phyloP scores from a whole-genome alignment of 2,888 invertebrate species.

The Dryomyza anilis region DNA sequence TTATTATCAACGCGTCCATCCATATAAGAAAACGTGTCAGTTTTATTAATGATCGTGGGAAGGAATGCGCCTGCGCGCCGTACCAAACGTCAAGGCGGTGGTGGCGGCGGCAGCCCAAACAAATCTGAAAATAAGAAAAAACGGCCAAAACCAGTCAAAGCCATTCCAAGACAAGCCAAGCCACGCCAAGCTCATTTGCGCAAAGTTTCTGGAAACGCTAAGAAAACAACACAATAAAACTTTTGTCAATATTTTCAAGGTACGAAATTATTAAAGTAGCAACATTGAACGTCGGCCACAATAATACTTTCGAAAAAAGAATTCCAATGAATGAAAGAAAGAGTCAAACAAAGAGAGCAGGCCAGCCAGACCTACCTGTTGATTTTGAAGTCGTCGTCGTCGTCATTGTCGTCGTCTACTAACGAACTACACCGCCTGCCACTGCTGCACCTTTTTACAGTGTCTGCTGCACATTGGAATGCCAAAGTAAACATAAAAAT shows the following conservation, averaged over 20 bases:
- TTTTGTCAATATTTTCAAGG: slow-evolving; percentile 31
- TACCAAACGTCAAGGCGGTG: neutral
- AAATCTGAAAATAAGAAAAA: neutral
- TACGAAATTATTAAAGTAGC: slow-evolving; percentile 25
- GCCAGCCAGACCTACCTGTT: slow-evolving; percentile 37
- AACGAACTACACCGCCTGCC: neutral
- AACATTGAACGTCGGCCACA: slow-evolving; percentile 26
- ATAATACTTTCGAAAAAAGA: slow-evolving; percentile 5
- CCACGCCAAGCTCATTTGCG: slow-evolving; percentile 6
- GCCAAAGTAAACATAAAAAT: slow-evolving; percentile 33
- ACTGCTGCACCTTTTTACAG: slow-evolving; percentile 17
- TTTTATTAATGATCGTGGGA: slow-evolving; percentile 60
- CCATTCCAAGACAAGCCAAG: neutral
- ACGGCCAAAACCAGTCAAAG: neutral
- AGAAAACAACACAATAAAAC: slow-evolving; percentile 21
- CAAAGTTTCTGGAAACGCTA: slow-evolving; percentile 10
- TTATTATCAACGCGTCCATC: slow-evolving; percentile 33
- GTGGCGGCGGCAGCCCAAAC: neutral
- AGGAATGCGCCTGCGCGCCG: slow-evolving; percentile 40
- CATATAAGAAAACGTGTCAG: slow-evolving; percentile 56
- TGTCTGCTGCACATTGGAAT: slow-evolving; percentile 34
- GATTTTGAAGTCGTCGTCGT: slow-evolving; percentile 8
- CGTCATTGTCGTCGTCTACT: slow-evolving; percentile 16
- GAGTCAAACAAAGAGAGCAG: slow-evolving; percentile 11
- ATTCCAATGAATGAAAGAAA: neutral